A percentile compares a stretch with the other conserved stretches of the same genome.
Evolutionary conservation across 1,140 invertebrate species (phyloP).

Genomic region (Hydropsyche tenuis): DNA sequence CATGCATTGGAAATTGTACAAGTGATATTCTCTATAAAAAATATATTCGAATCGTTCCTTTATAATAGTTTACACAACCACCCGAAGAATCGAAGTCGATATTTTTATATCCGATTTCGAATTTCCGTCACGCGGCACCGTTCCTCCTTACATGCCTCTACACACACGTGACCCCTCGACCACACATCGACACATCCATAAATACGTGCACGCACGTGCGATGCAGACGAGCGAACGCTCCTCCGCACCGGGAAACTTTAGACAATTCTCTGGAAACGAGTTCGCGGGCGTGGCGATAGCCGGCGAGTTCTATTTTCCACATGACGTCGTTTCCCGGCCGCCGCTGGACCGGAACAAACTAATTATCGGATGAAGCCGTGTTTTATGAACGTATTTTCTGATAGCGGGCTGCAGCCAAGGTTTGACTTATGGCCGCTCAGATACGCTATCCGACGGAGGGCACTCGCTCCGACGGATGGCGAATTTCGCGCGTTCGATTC

Average conservation of each 20-base stretch:
- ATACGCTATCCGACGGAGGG: conserved; percentile 3
- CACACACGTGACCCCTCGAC: background rate
- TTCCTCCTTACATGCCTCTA: background rate
- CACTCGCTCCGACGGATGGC: background rate
- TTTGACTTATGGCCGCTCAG: conserved; percentile 25
- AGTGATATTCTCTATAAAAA: no score
- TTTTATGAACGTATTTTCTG: conserved; percentile 41
- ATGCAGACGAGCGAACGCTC: background rate
- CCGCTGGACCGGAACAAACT: conserved; percentile 46
- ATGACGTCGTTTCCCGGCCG: conserved; percentile 44
- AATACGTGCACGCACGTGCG: background rate
- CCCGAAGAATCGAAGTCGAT: no score
- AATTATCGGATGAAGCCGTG: conserved; percentile 45
- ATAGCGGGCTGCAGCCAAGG: conserved; percentile 14
- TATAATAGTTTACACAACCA: no score
- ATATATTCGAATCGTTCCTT: no score
- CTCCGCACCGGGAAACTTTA: conserved; percentile 17
- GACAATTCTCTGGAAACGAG: conserved; percentile 28
- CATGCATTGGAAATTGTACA: no score
- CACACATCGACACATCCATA: background rate
- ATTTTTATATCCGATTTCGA: background rate
- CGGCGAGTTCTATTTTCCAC: conserved; percentile 46
- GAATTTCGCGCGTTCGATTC: no score
- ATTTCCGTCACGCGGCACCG: background rate
- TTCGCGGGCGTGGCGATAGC: background rate